Conservation (phyloP, 2,888 invertebrate genomes). For the Idaea straminata region DNA sequence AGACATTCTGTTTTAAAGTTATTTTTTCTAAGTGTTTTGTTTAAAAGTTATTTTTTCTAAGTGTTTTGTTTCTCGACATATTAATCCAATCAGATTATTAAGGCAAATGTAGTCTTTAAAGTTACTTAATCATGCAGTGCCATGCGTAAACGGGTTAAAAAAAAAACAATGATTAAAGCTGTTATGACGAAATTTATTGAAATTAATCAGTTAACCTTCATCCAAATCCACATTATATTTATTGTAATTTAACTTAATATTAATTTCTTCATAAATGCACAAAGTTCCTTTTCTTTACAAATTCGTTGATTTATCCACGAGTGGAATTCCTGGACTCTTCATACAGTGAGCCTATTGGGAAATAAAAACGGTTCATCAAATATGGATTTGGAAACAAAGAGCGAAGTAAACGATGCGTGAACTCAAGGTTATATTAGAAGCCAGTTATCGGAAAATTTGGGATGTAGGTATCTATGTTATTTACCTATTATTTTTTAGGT, state of each 20-base stretch:
- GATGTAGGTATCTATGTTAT: background rate
- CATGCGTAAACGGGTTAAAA: constrained; percentile 25
- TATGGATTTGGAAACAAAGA: constrained; percentile 64
- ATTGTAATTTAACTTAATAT: constrained; percentile 19
- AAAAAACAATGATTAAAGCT: constrained; percentile 43
- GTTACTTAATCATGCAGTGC: background rate
- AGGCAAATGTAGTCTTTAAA: background rate
- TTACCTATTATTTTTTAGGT: background rate
- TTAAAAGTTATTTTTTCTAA: too few species aligned
- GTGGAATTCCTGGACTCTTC: constrained; percentile 57
- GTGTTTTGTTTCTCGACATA: too few species aligned
- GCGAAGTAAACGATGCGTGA: background rate
- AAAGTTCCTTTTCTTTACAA: constrained; percentile 48
- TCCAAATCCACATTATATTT: constrained; percentile 65
- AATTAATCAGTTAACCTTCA: constrained; percentile 54
- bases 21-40: too few species aligned
- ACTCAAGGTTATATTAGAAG: background rate
- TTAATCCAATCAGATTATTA: too few species aligned
- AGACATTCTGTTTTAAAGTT: too few species aligned
- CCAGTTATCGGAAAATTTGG: background rate
- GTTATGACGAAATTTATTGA: constrained; percentile 63
- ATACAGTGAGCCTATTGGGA: constrained; percentile 75
- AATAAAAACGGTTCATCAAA: constrained; percentile 65
- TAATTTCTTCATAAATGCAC: constrained; percentile 66
- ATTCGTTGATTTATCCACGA: constrained; percentile 44